phyloP scores from a whole-genome alignment of 2,113 vertebrate genomes.

The Ciconia maguari region DNA sequence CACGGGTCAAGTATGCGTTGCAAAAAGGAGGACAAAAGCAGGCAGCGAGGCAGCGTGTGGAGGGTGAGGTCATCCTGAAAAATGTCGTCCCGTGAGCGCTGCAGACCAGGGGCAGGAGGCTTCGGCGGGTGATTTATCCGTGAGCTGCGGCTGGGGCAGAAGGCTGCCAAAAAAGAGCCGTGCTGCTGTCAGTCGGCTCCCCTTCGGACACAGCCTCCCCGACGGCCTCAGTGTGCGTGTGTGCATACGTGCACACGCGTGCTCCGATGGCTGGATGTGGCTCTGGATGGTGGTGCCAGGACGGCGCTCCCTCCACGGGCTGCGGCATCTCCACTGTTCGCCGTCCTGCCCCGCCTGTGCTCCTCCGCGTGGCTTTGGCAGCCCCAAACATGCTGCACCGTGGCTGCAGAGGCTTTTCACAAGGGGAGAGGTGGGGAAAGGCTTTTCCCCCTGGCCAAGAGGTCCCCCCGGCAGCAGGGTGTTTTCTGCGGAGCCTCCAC shows the following conservation, averaged over 20 bases:
- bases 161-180: neutral
- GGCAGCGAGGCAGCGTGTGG: neutral
- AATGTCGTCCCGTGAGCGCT: accelerated
- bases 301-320: accelerated
- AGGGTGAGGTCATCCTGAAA: neutral
- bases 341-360: accelerated
- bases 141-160: neutral
- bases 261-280: accelerated
- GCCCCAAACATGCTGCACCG: neutral
- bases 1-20: neutral
- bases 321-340: neutral
- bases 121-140: neutral
- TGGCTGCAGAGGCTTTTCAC: neutral
- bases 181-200: neutral
- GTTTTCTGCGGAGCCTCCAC: neutral
- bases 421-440: neutral
- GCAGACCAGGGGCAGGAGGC: neutral
- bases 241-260: too few relatives aligned
- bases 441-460: neutral
- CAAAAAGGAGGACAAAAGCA: neutral
- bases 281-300: neutral
- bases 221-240: too few relatives aligned
- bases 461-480: neutral
- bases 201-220: accelerated
- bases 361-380: neutral